phyloP scores from a whole-genome alignment of 2,888 invertebrate genomes.

The Rhyacophila evoluta region DNA sequence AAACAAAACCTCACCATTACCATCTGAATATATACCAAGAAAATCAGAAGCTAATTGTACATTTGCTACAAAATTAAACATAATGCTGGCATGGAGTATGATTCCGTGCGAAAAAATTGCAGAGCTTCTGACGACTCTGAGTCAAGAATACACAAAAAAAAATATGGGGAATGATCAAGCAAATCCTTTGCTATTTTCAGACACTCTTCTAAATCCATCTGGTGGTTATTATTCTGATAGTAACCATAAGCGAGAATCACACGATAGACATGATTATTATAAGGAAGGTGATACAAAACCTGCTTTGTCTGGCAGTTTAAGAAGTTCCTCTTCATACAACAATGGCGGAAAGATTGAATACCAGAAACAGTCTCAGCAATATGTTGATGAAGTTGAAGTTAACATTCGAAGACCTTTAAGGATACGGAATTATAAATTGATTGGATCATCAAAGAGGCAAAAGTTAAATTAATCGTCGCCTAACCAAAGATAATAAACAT shows the following conservation, averaged over 20 bases:
- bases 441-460: neutral
- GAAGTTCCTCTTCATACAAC: neutral
- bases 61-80: neutral
- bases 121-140: neutral
- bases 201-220: neutral
- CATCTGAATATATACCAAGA: neutral
- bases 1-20: neutral
- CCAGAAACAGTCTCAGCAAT: neutral
- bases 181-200: neutral
- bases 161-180: neutral
- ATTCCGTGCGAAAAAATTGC: neutral
- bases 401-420: neutral
- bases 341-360: neutral
- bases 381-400: neutral
- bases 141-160: neutral
- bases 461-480: no score
- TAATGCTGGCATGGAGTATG: conserved; percentile 6
- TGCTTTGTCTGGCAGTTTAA: neutral
- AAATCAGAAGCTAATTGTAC: neutral
- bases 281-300: neutral
- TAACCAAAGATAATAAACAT: no score
- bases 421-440: neutral
- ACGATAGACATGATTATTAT: neutral
- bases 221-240: neutral
- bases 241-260: neutral